Evolutionary conservation across 2,797 vertebrate species (phyloP).

Genomic region (Vultur gryphus): DNA sequence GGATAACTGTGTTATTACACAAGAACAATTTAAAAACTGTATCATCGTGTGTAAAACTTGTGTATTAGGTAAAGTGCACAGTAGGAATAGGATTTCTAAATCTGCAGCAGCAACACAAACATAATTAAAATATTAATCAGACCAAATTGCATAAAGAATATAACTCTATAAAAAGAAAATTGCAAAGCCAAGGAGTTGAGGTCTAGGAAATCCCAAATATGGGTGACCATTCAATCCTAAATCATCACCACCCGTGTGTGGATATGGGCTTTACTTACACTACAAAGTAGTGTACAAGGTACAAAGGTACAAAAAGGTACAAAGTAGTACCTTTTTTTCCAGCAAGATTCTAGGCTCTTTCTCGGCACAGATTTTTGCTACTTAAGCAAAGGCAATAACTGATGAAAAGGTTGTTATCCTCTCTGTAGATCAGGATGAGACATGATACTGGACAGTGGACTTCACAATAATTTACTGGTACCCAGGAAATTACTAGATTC

Average conservation of each 20-base stretch:
- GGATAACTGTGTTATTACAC: not conserved
- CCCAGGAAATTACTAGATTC: not conserved
- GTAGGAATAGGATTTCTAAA: not conserved
- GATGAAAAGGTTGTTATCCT: not conserved
- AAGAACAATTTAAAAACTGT: not conserved
- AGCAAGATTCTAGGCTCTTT: not conserved
- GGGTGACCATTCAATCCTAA: not conserved
- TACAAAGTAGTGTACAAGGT: not conserved
- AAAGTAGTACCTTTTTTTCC: not conserved
- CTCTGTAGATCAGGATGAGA: not conserved
- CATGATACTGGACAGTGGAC: not conserved
- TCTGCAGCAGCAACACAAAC: not conserved
- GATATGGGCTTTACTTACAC: not conserved
- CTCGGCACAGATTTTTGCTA: not conserved
- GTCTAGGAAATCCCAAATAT: not conserved
- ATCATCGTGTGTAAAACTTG: not conserved
- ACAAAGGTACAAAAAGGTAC: not conserved
- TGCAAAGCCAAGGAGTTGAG: not conserved
- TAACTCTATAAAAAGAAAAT: not conserved
- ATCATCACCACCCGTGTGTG: not conserved
- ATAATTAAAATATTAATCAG: not conserved
- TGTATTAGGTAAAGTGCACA: not conserved
- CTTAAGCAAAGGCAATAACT: not conserved
- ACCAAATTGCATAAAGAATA: not conserved
- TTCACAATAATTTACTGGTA: not conserved